Evolutionary conservation across 1,140 invertebrate genomes (phyloP).

Genomic region (Cecropterus lyciades): DNA sequence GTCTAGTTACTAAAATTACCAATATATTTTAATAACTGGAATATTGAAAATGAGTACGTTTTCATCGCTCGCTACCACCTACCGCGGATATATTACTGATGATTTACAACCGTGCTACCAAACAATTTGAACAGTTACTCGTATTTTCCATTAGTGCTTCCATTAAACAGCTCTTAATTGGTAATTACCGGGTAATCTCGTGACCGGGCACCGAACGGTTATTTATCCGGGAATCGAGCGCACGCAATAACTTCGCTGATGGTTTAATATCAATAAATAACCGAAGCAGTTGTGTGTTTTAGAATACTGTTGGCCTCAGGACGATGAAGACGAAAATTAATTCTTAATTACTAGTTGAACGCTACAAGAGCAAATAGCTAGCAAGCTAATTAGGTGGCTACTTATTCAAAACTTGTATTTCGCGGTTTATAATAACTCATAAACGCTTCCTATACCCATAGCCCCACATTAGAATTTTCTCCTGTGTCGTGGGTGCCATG

Average conservation of each 20-base stretch:
- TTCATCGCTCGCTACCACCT: neutral
- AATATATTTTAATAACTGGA: neutral
- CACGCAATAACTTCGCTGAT: slow-evolving; percentile 11
- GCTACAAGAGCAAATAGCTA: no score
- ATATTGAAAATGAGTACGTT: neutral
- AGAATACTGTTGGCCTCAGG: neutral
- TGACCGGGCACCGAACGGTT: slow-evolving; percentile 7
- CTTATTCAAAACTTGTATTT: no score
- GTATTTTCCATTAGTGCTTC: slow-evolving; percentile 33
- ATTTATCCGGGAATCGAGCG: slow-evolving; percentile 12
- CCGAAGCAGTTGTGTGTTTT: neutral
- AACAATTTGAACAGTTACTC: slow-evolving; percentile 13
- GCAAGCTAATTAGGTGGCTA: no score
- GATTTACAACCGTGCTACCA: neutral
- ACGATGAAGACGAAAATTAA: neutral
- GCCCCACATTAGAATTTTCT: no score
- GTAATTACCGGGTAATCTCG: slow-evolving; percentile 25
- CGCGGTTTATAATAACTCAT: no score
- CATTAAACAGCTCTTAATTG: slow-evolving; percentile 36
- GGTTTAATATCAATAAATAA: slow-evolving; percentile 31
- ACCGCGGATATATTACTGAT: neutral
- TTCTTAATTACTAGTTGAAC: no score
- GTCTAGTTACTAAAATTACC: neutral
- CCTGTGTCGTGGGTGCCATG: no score
- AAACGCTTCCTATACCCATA: no score